Conservation (phyloP, 2,113 vertebrate species). For the Dasypus novemcinctus region DNA sequence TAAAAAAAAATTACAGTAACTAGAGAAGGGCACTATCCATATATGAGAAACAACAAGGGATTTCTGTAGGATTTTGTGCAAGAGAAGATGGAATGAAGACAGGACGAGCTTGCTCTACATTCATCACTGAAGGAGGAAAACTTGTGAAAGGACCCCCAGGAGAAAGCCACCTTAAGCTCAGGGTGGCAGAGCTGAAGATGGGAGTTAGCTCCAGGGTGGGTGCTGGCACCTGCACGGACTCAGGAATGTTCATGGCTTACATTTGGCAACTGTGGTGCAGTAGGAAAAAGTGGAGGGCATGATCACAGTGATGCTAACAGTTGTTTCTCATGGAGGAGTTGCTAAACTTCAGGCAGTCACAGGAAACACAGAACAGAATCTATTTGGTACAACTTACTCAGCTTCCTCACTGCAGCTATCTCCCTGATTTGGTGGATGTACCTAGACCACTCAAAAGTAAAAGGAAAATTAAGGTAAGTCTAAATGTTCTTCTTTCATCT, state of each 20-base stretch:
- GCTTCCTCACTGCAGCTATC: not conserved
- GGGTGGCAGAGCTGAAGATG: not conserved
- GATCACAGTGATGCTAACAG: not conserved
- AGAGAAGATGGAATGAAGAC: not conserved
- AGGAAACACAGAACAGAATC: not conserved
- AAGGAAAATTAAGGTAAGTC: not conserved
- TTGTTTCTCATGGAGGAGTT: fast-evolving
- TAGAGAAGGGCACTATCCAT: not conserved
- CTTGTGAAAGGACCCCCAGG: not conserved
- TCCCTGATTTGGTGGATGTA: not conserved
- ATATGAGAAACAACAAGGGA: not conserved
- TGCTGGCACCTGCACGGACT: not conserved
- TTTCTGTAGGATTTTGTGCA: not conserved
- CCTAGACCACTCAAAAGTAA: not conserved
- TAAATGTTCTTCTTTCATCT: not conserved
- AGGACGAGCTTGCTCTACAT: not conserved
- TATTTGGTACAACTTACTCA: not conserved
- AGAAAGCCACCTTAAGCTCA: not conserved
- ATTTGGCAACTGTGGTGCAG: not conserved
- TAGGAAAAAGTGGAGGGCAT: not conserved
- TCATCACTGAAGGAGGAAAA: not conserved
- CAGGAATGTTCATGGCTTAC: no score
- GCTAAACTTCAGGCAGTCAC: not conserved
- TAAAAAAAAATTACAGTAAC: not conserved
- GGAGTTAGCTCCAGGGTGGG: not conserved